These are phyloP conservation scores for Malurus leucopterus DNA, from an alignment of 2,797 vertebrate genomes.

Conservation along the genomic window DNA sequence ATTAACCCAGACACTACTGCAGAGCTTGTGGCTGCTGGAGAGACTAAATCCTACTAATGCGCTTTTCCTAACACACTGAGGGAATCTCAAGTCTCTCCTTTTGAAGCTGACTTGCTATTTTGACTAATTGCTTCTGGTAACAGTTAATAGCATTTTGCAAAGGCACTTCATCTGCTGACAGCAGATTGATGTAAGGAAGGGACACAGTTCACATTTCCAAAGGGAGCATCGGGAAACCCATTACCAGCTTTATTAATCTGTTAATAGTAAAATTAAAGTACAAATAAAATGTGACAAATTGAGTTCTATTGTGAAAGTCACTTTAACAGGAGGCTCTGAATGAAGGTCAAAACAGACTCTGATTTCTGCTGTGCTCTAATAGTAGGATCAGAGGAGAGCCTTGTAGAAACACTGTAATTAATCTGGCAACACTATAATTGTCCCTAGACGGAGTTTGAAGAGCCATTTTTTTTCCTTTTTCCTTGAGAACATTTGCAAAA, in stretches of 20 bases:
- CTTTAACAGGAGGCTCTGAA: constrained; percentile 36
- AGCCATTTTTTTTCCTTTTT: not conserved
- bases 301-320: constrained; percentile 50
- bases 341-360: constrained; percentile 54
- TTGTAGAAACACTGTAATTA: constrained; percentile 39
- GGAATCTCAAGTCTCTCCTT: constrained; percentile 19
- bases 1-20: constrained; percentile 23
- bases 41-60: constrained; percentile 30
- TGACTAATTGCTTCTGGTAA: constrained; percentile 61
- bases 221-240: constrained; percentile 48
- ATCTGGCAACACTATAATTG: constrained; percentile 24
- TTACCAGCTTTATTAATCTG: constrained; percentile 64
- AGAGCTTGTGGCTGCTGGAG: constrained; percentile 1
- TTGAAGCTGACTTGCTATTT: constrained; percentile 44
- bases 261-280: constrained; percentile 67
- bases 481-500: constrained; percentile 2
- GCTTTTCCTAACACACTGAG: not conserved
- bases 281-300: constrained; percentile 62
- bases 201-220: constrained; percentile 53
- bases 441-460: constrained; percentile 1
- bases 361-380: constrained; percentile 23
- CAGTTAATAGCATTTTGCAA: constrained; percentile 57
- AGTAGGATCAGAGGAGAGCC: constrained; percentile 28
- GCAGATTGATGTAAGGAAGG: constrained; percentile 59
- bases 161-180: constrained; percentile 46